Evolutionary conservation across 1,140 invertebrate species (phyloP), one percentile per base, ranked within the genome.

Genomic region (Leptopilina boulardi): DNA sequence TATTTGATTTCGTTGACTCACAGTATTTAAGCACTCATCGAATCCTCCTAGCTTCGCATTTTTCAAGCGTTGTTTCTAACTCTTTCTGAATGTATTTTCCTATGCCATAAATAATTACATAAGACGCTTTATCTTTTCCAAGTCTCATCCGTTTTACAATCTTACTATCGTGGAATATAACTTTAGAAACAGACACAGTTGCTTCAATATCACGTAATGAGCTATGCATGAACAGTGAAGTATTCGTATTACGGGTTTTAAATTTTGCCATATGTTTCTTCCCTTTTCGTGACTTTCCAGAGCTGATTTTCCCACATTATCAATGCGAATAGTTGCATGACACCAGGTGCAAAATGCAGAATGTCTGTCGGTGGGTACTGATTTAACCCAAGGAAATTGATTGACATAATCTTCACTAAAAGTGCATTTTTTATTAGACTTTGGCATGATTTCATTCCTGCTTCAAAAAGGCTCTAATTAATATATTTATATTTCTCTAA

Each of bases 251-350:
- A 56, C 54, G 19, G 19, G 54, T 3, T 9, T 19, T 21, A 19
- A 18, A 19, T 56, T 21, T 56, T 56, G 19, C n/a, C 19, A 21
- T 56, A 21, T 56, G 54, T 56, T 56, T 56, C 54, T 56, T 56
- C 54, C 54, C 19, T 56, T 56, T 56, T 56, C 19, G 8, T 56
- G 19, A 56, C 54, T 56, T 56, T 56, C 19, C 18, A 56, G 19
- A 21, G 54, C 18, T 18, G 54, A 56, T n/a, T 21, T 56, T 11
- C 19, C 18, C 54, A 56, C 19, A n/a, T 56, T 23, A 56, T 56
- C 51, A 10, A 56, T 56, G 51, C 51, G 51, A 56, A 56, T 21
- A 56, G 9, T 56, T 6, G 19, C 18, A 21, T 10, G 19, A 21
- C 54, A 56, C 54, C 54, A 56, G 10, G 19, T 44, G 0, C 18